Evolutionary conservation across 2,113 vertebrate genomes (phyloP), one percentile per base, ranked within the genome.

Genomic region (Austrofundulus limnaeus): DNA sequence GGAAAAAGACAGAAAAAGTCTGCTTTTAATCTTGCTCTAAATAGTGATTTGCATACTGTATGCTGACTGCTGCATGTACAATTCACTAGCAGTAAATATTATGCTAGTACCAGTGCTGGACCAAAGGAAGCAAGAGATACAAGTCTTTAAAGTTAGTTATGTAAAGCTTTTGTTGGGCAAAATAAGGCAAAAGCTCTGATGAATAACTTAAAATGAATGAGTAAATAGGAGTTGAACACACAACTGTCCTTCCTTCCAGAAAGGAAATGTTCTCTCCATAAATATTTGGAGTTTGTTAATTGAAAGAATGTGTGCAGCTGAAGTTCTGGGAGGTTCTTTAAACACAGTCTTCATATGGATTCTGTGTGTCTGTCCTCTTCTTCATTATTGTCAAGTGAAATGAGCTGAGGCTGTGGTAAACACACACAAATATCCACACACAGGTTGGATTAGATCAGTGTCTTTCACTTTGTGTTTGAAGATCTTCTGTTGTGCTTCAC

Each of bases 211-310:
- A n/a, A n/a, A n/a, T n/a, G 64, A 64, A 56, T 84, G 80, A 85
- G 68, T 83, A 73, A 81, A 75, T 73, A 73, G 65, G 61, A 78
- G 37, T 77, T 58, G 70, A 66, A 75, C 72, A 70, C 46, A 61
- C 55, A 72, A 53, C 15, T 41, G 61, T 65, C 75, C 81, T 76
- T 81, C 67, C 75, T 63, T 72, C 77, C 81, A 70, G 74, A 81
- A 86, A 88, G 90, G 90, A 90, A 90, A 90, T 91, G 88, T 90
- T 87, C 79, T 65, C 72, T 80, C 80, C 64, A 67, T 91, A 90
- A 88, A 91, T 91, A 91, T 91, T 91, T 90, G 79, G 83, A 90
- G 70, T 88, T 83, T 67, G 70, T 71, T 88, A 92, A 92, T 91
- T 89, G 78, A 88, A 92, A 90, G 81, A 87, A 85, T 85, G 39